These are phyloP conservation scores for Muscicapa comitata DNA, from an alignment of 2,797 vertebrate species.

Conservation along the genomic window DNA sequence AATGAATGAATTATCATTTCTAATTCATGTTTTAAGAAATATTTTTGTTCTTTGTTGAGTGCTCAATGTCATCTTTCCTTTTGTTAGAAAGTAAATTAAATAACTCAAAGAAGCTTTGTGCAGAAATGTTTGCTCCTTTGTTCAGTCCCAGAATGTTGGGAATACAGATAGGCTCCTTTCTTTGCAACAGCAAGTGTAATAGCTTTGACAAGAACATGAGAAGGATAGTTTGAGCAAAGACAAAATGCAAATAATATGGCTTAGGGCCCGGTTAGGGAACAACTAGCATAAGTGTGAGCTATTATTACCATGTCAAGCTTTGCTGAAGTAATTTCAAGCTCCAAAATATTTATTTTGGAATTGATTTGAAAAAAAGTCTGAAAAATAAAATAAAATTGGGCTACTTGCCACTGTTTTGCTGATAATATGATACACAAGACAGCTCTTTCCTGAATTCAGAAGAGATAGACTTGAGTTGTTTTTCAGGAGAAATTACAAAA, in stretches of 20 bases:
- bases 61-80: slow-evolving; percentile 66
- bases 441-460: not conserved
- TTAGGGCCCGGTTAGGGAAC: slow-evolving; percentile 5
- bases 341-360: not conserved
- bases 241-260: slow-evolving; percentile 64
- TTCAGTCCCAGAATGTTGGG: slow-evolving; percentile 54
- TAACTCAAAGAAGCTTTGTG: slow-evolving; percentile 70
- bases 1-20: slow-evolving; percentile 58
- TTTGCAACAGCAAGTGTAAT: slow-evolving; percentile 50
- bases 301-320: not conserved
- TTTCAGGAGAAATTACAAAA: not conserved
- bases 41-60: slow-evolving; percentile 57
- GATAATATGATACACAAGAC: not conserved
- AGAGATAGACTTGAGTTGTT: not conserved
- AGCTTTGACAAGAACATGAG: slow-evolving; percentile 62
- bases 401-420: not conserved
- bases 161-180: slow-evolving; percentile 67
- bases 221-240: slow-evolving; percentile 53
- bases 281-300: not conserved
- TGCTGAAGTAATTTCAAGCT: not conserved
- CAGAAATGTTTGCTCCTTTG: slow-evolving; percentile 65
- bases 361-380: not conserved
- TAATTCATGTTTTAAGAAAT: slow-evolving; percentile 48
- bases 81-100: slow-evolving; percentile 69
- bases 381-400: not conserved